phyloP scores from a whole-genome alignment of 2,113 vertebrate genomes.

The Muscicapa adusta region DNA sequence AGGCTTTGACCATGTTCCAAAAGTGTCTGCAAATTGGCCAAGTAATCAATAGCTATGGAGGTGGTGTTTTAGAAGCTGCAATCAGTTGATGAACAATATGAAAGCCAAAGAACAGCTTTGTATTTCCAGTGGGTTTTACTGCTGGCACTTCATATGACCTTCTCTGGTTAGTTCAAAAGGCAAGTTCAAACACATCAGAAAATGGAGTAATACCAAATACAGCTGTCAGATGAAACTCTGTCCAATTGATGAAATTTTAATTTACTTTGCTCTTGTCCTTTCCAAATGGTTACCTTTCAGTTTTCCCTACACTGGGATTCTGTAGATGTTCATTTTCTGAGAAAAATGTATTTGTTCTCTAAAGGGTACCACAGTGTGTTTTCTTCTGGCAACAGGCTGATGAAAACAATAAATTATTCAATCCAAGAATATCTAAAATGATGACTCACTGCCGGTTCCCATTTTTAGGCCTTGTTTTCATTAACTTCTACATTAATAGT shows the following conservation, averaged over 20 bases:
- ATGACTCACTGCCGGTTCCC: neutral
- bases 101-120: neutral
- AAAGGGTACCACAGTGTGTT: neutral
- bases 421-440: neutral
- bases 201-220: neutral
- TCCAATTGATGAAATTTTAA: slow-evolving; percentile 19
- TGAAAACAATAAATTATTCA: slow-evolving; percentile 61
- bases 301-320: neutral
- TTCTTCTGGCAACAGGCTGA: slow-evolving; percentile 11
- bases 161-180: neutral
- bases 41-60: neutral
- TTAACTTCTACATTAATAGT: slow-evolving; percentile 57
- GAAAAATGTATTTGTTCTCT: slow-evolving; percentile 47
- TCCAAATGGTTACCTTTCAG: slow-evolving; percentile 2
- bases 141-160: neutral
- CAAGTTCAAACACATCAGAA: neutral
- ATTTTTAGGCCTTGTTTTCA: slow-evolving; percentile 58
- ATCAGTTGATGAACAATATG: neutral
- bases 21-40: neutral
- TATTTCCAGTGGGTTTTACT: neutral
- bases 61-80: neutral
- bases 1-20: neutral
- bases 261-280: slow-evolving; percentile 22
- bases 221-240: neutral
- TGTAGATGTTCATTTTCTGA: slow-evolving; percentile 25